Conservation (phyloP, 1,140 invertebrate genomes). For the Ephestia elutella region DNA sequence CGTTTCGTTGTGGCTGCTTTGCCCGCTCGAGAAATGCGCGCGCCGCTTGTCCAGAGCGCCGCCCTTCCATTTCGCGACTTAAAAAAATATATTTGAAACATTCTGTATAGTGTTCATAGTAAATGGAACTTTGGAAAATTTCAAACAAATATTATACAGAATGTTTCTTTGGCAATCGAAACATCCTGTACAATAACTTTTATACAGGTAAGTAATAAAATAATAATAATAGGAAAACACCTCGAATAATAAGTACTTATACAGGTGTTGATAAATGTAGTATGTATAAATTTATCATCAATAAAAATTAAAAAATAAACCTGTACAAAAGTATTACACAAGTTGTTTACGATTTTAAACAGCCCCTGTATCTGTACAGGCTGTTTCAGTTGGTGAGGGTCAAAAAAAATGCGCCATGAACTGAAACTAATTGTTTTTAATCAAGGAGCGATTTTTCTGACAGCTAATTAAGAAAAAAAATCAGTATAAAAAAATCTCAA, state of each 20-base stretch:
- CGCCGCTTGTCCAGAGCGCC: background rate
- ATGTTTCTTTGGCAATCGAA: slow-evolving; percentile 3
- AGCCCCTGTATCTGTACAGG: background rate
- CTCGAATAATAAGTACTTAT: slow-evolving; percentile 5
- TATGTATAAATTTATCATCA: background rate
- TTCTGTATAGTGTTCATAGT: background rate
- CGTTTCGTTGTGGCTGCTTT: background rate
- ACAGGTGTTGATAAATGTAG: background rate
- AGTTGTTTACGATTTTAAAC: background rate
- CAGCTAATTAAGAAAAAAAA: no score
- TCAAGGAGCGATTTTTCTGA: no score
- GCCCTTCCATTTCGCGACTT: slow-evolving; percentile 1
- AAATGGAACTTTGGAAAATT: background rate
- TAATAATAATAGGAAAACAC: background rate
- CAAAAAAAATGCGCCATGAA: no score
- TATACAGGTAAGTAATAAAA: background rate
- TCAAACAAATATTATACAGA: slow-evolving; percentile 2
- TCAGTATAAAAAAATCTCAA: no score
- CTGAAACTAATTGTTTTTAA: no score
- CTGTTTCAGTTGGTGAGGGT: no score
- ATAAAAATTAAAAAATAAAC: background rate
- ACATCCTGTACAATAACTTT: slow-evolving; percentile 5
- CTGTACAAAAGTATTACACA: slow-evolving; percentile 1
- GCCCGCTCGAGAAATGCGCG: background rate
- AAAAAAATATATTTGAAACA: slow-evolving; percentile 5